A percentile compares a stretch with the other conserved stretches of the same genome.
Conservation (phyloP, 2,888 invertebrate species). For the Agrotis puta region DNA sequence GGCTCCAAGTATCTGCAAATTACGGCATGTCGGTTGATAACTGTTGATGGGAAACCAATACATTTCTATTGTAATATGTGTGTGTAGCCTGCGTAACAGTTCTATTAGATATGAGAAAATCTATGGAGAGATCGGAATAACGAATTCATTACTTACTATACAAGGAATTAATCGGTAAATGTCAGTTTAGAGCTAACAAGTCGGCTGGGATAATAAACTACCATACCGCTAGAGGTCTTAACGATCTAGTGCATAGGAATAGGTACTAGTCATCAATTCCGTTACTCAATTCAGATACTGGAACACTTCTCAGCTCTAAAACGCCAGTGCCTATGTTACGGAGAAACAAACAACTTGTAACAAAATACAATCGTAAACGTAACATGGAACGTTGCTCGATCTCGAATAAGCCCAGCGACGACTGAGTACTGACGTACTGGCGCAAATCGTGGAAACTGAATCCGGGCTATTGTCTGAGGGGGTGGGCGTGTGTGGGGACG, state of each 20-base stretch:
- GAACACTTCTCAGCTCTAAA: constrained; percentile 80
- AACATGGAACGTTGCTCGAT: constrained; percentile 88
- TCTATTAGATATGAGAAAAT: constrained; percentile 87
- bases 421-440: constrained; percentile 83
- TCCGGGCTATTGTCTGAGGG: constrained; percentile 86
- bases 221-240: constrained; percentile 43
- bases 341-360: constrained; percentile 88
- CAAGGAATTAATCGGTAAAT: constrained; percentile 81
- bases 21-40: constrained; percentile 89
- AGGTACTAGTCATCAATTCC: constrained; percentile 82
- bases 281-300: constrained; percentile 74
- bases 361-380: constrained; percentile 86
- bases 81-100: constrained; percentile 87
- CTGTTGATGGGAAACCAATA: constrained; percentile 89
- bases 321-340: constrained; percentile 77
- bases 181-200: constrained; percentile 82
- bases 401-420: constrained; percentile 89
- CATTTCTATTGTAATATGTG: constrained; percentile 90
- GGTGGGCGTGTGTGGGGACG: constrained; percentile 70
- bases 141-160: constrained; percentile 89
- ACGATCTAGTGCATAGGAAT: constrained; percentile 55
- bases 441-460: constrained; percentile 84
- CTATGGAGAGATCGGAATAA: constrained; percentile 89
- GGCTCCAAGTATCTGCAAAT: constrained; percentile 90
- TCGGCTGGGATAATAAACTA: constrained; percentile 40